Conservation (phyloP, 2,113 vertebrate species). For the Uropsilus gracilis region DNA sequence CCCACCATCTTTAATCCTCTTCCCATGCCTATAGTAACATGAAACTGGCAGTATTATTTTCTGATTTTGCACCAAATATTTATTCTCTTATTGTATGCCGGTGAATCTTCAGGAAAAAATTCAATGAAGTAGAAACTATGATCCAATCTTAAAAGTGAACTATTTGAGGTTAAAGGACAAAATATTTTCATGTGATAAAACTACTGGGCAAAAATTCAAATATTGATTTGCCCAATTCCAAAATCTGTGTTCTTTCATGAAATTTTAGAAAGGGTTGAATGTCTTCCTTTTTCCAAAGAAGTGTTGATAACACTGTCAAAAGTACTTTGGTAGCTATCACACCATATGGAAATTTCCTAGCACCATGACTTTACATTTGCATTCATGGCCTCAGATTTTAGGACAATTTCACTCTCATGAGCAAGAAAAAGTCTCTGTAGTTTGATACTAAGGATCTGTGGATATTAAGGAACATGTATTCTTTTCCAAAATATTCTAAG, state of each 20-base stretch:
- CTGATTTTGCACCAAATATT: background rate
- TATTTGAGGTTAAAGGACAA: background rate
- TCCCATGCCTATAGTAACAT: background rate
- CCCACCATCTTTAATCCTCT: background rate
- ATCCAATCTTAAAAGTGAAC: background rate
- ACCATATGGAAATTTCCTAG: background rate
- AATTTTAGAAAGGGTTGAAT: background rate
- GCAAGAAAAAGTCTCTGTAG: background rate
- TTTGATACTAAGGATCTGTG: background rate
- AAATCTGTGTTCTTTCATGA: background rate
- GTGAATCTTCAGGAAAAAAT: background rate
- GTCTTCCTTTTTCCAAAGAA: background rate
- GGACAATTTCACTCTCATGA: background rate
- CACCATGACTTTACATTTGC: background rate
- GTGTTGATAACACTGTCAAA: background rate
- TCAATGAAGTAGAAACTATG: background rate
- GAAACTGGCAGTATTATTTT: background rate
- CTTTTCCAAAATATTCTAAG: background rate
- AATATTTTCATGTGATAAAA: background rate
- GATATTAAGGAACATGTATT: background rate
- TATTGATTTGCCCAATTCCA: slow-evolving; percentile 10
- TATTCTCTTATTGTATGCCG: background rate
- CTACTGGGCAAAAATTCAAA: background rate
- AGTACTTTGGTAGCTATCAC: background rate
- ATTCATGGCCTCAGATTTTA: background rate